Base-by-base conservation (phyloP, 2,888 invertebrate species). In the Dorcus parallelipipedus region DNA sequence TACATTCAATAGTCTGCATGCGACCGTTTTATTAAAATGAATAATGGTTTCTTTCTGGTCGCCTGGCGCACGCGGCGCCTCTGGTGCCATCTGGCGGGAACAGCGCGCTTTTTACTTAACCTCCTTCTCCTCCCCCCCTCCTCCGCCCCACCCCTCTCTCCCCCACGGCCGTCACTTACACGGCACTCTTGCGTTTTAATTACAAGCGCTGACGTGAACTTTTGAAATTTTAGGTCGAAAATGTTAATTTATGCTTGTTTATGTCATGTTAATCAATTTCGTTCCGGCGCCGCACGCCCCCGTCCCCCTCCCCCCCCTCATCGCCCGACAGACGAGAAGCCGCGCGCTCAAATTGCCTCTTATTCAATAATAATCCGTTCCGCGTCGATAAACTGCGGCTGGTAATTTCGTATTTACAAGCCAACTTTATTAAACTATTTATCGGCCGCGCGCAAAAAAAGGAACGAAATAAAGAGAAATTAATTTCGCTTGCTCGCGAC, bases 11-110 rank as follows among this genome's bases (percentile, higher is more conserved):
- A 71, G 72, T 68, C 73, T 72, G 71, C 71, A 71, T 68, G 71
- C 69, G 71, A 71, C 72, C 73, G 69, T 74, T 75, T 73, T 74
- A 75, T 75, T 74, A 75, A 74, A 73, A 75, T 75, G 74, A 73
- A 71, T 74, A 73, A 75, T 74, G 74, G 73, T 73, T 73, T 75
- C 73, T 74, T 75, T 73, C 73, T 69, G 69, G 68, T 66, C 70
- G 69, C 68, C 66, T 67, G 63, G 63, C 64, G 68, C 68, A 69
- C 68, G 68, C 69, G 69, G 67, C 64, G 69, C 72, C 73, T 68
- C 68, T 70, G 72, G 73, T 71, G 73, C 73, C 74, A 76, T 75
- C 73, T 74, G 74, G 73, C 68, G 68, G 73, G 68, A 74, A 75
- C 75, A 72, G 71, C 69, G 67, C 68, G 71, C 72, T 71, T 72